phyloP scores from a whole-genome alignment of 2,113 vertebrate species.

The cattle (Bos taurus) region DNA sequence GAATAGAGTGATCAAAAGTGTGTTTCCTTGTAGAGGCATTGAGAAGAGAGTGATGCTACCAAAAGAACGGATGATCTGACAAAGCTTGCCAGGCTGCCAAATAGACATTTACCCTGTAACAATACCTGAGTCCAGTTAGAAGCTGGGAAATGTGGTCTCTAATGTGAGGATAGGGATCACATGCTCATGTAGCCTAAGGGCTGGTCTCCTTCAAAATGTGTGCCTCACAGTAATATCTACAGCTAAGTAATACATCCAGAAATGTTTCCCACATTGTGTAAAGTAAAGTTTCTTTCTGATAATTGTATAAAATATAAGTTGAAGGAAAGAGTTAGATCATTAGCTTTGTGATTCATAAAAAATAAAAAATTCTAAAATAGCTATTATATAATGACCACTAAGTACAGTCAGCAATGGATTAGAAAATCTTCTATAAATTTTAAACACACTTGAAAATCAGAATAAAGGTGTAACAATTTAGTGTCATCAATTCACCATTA shows the following conservation, averaged over 20 bases:
- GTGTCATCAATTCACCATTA: not conserved
- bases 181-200: fast-evolving
- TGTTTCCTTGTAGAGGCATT: not conserved
- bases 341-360: not conserved
- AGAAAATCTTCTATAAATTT: not conserved
- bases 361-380: not conserved
- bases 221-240: not conserved
- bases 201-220: not conserved
- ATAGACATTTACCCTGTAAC: fast-evolving
- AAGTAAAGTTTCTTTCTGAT: not conserved
- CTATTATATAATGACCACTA: not conserved
- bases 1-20: not conserved
- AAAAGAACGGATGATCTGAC: not conserved
- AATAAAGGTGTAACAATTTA: not conserved
- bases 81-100: not conserved
- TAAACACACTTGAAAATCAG: not conserved
- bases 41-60: not conserved
- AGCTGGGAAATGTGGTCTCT: fast-evolving
- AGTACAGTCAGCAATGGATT: not conserved
- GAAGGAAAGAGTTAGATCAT: not conserved
- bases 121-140: no score
- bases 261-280: not conserved
- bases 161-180: fast-evolving
- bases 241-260: not conserved
- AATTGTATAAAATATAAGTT: not conserved